phyloP scores from a whole-genome alignment of 1,140 invertebrate genomes.

The Hyposmocoma kahamanoa region DNA sequence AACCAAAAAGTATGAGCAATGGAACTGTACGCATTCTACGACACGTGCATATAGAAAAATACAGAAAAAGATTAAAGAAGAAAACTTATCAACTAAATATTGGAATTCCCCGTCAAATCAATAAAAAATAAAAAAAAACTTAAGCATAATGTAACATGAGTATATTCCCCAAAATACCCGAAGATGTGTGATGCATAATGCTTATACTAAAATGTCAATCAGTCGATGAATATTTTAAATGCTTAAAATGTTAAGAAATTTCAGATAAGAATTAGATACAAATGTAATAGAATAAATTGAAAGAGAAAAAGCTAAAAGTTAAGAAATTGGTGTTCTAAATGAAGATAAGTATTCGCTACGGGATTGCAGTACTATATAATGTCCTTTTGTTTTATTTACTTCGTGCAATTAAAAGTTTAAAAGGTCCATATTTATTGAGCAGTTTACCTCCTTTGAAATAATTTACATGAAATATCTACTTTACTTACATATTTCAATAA shows the following conservation, averaged over 20 bases:
- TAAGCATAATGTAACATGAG: slow-evolving; percentile 27
- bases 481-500: no score
- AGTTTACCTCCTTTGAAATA: slow-evolving; percentile 17
- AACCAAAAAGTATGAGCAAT: slow-evolving; percentile 34
- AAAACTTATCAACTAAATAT: slow-evolving; percentile 31
- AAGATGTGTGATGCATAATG: slow-evolving; percentile 30
- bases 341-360: slow-evolving; percentile 9
- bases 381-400: slow-evolving; percentile 6
- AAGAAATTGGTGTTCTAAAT: slow-evolving; percentile 62
- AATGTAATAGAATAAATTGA: background rate
- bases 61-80: slow-evolving; percentile 20
- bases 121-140: slow-evolving; percentile 29
- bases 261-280: background rate
- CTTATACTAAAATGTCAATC: slow-evolving; percentile 32
- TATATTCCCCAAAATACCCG: slow-evolving; percentile 26
- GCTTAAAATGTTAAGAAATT: slow-evolving; percentile 39
- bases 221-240: slow-evolving; percentile 59
- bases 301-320: slow-evolving; percentile 18
- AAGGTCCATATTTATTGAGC: slow-evolving; percentile 54
- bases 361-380: background rate
- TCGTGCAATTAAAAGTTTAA: slow-evolving; percentile 71
- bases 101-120: slow-evolving; percentile 37
- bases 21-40: slow-evolving; percentile 47
- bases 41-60: slow-evolving; percentile 39
- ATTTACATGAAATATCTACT: slow-evolving; percentile 13